These are phyloP conservation scores for Burhinus bistriatus DNA, from an alignment of 2,113 vertebrate genomes.

Conservation along the genomic window DNA sequence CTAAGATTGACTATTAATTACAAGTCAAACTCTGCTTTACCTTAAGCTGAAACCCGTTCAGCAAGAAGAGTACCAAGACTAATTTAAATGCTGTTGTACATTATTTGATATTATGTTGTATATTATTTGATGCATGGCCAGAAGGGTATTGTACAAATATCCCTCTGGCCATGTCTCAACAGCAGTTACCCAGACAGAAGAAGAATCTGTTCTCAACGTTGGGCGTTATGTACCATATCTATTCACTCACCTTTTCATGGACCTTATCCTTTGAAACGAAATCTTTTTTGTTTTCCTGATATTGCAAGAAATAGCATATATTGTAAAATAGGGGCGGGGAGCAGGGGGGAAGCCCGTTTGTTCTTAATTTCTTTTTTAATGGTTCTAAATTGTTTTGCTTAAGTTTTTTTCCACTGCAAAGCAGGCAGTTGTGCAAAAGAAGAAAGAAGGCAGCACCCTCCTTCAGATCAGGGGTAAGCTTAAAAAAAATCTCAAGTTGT, in stretches of 20 bases:
- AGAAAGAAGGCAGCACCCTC: not conserved
- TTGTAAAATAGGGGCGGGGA: not conserved
- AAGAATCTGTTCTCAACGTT: not conserved
- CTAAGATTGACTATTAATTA: not conserved
- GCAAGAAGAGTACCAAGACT: not conserved
- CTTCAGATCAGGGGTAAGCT: not conserved
- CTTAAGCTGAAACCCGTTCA: not conserved
- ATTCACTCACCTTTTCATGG: not conserved
- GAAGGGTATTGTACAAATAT: too few relatives aligned
- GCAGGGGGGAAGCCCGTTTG: accelerated
- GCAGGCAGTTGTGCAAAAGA: not conserved
- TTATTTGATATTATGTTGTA: too few relatives aligned
- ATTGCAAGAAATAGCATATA: not conserved
- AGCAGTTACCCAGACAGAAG: not conserved
- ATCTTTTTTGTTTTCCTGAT: not conserved
- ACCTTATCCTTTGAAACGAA: not conserved
- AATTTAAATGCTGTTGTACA: not conserved
- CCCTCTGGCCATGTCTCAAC: not conserved
- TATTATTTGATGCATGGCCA: too few relatives aligned
- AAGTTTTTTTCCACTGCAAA: not conserved
- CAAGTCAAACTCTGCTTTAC: not conserved
- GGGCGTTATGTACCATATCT: too few relatives aligned
- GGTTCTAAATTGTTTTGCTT: not conserved
- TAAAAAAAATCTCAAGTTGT: not conserved
- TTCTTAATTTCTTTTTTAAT: not conserved